phyloP scores from a whole-genome alignment of 2,797 vertebrate genomes.

The Zenarchopterus dispar region DNA sequence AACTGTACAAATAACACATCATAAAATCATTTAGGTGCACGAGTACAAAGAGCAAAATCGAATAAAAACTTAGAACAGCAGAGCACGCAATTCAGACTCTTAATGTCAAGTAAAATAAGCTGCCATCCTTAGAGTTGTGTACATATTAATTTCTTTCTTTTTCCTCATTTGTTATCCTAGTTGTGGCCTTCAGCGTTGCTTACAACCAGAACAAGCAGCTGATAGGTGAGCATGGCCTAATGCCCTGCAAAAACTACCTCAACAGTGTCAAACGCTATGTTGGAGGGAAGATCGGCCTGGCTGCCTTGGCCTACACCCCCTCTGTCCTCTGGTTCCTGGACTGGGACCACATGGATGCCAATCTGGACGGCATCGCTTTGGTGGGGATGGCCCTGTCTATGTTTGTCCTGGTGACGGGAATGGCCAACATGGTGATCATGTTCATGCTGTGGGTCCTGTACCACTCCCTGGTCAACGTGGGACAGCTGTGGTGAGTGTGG shows the following conservation, averaged over 20 bases:
- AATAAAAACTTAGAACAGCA: neutral
- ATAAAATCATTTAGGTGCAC: no score
- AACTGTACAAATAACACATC: no score
- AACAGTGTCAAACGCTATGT: slow-evolving; percentile 87
- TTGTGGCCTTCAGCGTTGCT: slow-evolving; percentile 90
- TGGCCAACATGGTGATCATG: slow-evolving; percentile 94
- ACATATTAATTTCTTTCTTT: neutral
- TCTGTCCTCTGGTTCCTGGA: slow-evolving; percentile 91
- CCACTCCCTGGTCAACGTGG: slow-evolving; percentile 91
- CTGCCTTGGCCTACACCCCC: slow-evolving; percentile 86
- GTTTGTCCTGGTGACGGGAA: slow-evolving; percentile 85
- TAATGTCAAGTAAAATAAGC: neutral
- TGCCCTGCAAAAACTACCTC: slow-evolving; percentile 87
- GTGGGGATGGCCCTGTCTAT: slow-evolving; percentile 83
- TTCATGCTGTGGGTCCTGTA: slow-evolving; percentile 89
- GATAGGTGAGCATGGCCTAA: slow-evolving; percentile 89
- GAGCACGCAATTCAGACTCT: neutral
- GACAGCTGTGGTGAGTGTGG: slow-evolving; percentile 93
- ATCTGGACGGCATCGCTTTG: slow-evolving; percentile 87
- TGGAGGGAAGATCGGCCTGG: slow-evolving; percentile 81
- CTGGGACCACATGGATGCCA: slow-evolving; percentile 89
- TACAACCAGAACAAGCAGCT: slow-evolving; percentile 94
- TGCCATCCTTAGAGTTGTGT: neutral
- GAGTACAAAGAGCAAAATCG: no score
- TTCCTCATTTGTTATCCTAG: slow-evolving; percentile 57